These are phyloP conservation scores for Buathra laborator DNA, from an alignment of 2,888 invertebrate genomes.

Conservation along the genomic window DNA sequence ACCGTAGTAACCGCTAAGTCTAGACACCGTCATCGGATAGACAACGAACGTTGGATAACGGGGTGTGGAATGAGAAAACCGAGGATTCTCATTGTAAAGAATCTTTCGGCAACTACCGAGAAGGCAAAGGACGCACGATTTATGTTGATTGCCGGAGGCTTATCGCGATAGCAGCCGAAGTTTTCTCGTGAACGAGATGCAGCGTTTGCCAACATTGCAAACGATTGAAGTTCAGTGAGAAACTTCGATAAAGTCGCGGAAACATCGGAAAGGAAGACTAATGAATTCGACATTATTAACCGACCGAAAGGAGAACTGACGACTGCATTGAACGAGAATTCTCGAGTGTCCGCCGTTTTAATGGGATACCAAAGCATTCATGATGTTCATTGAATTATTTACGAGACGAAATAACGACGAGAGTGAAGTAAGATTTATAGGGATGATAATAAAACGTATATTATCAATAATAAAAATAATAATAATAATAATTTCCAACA, in stretches of 20 bases:
- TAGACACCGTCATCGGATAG: slow-evolving; percentile 51
- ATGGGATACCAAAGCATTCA: not conserved
- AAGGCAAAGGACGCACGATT: slow-evolving; percentile 39
- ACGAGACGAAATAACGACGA: not conserved
- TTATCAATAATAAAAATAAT: no score
- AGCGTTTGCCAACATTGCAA: slow-evolving; percentile 10
- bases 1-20: slow-evolving; percentile 34
- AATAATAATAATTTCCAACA: no score
- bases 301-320: slow-evolving; percentile 23
- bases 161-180: slow-evolving; percentile 39
- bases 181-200: slow-evolving; percentile 28
- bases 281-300: slow-evolving; percentile 61
- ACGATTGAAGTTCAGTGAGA: slow-evolving; percentile 22
- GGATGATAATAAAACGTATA: not conserved
- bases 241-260: slow-evolving; percentile 16
- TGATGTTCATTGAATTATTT: slow-evolving; percentile 34
- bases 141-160: slow-evolving; percentile 54
- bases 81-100: slow-evolving; percentile 55
- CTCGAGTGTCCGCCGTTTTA: slow-evolving; percentile 15
- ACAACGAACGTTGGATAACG: slow-evolving; percentile 40
- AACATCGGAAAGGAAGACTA: slow-evolving; percentile 22
- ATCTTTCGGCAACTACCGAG: slow-evolving; percentile 35
- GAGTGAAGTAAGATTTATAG: no score
- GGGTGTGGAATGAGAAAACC: slow-evolving; percentile 17
- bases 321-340: slow-evolving; percentile 43